Base-by-base conservation (phyloP, 2,797 vertebrate genomes). In the Microctenopoma steveboyesi region DNA sequence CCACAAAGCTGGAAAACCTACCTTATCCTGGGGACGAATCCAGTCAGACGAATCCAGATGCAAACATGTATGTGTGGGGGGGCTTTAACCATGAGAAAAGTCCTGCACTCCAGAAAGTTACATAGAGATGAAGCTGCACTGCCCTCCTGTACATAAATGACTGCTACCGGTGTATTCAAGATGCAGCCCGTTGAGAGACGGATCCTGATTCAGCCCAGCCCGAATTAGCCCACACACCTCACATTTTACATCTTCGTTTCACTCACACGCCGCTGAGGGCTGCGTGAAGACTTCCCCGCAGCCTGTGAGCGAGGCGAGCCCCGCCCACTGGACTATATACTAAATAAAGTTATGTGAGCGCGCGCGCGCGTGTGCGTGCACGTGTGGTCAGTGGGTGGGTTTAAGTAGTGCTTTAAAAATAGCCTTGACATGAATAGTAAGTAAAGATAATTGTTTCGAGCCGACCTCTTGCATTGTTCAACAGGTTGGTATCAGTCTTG, bases 121-220 rank as follows among this genome's bases (percentile, higher is more conserved):
- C 92, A 90, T 92, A 37, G 73, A 76, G 22, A 69, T 52, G 89
- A 92, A 92, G 91, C 65, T 56, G 91, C 63, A 2, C 85, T 89
- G 88, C 90, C 22, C 86, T 87, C 90, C 84, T 45, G 82, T 11
- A 47, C 16, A 28, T 9, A 51, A 57, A 18, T 6, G 39, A 53
- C 14, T 50, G 35, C 27, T 49, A 80, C 83, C 83, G 68, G 61
- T 42, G 42, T 40, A 1, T 28, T 10, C 79, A 79, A 68, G 78
- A 74, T 72, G 37, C 67, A 83, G 72, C 50, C 72, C 60, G 82
- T 18, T 15, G 28, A 22, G 48, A 9, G 9, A 46, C 18, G 62
- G 76, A 89, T 86, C 71, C 86, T 77, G 79, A 68, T 81, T 84
- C 88, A 70, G 61, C 13, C 37, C 54, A 47, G 15, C 59, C 59